Evolutionary conservation across 2,888 invertebrate genomes (phyloP), one percentile per base, ranked within the genome.

Genomic region (Orchesella flavescens): DNA sequence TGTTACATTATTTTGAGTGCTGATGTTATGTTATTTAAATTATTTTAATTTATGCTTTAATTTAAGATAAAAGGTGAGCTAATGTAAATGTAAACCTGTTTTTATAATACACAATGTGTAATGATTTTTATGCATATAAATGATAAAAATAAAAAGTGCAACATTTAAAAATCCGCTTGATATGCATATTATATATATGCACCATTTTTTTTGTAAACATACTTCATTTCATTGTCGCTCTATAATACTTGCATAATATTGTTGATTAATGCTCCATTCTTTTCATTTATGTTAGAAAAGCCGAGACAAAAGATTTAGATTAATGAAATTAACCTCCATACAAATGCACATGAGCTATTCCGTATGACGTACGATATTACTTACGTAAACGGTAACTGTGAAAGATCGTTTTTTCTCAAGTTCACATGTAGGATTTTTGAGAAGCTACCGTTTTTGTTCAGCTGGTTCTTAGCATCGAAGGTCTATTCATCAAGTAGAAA

Each of bases 81-180:
- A 66, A 34, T 34, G 34, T 34, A 63, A n/a, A 57, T 66, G 66
- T 66, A 66, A 23, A 66, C 66, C 44, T 66, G 66, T 44, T 43
- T 34, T 34, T 66, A 13, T n/a, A 13, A 44, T 66, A 44, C 10
- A 17, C 17, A 19, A 44, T 63, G 66, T 61, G 61, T 66, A 44
- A 19, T 66, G 23, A 66, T 44, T 66, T 66, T 19, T 17, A 59
- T 17, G 21, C 59, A 63, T 44, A 66, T 66, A 44, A 43, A 66
- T 66, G 44, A 66, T 43, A 66, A 66, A 66, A 66, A 66, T 44
- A 66, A 66, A 66, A 66, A 66, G n/a, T 66, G 43, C 44, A 66
- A 66, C 66, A 66, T 17, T n/a, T 66, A 44, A 44, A 66, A 43
- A 66, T n/a, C n/a, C n/a, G 44, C 34, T 34, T 34, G 34, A 34